These are phyloP conservation scores for Keiferia lycopersicella DNA, from an alignment of 2,888 invertebrate species.

Conservation along the genomic window DNA sequence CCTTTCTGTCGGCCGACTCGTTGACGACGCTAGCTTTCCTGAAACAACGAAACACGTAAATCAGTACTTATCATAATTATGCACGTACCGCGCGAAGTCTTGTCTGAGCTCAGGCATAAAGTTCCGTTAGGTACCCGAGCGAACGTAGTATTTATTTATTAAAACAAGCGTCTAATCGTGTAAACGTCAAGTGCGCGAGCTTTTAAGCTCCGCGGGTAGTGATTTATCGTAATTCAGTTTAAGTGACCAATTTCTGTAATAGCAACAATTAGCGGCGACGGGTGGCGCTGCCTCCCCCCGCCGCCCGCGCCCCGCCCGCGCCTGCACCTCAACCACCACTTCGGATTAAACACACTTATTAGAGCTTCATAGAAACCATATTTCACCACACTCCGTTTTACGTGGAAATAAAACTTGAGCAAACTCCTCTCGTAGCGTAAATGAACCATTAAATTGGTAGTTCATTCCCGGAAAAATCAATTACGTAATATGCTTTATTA, in stretches of 20 bases:
- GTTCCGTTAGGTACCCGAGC: constrained; percentile 19
- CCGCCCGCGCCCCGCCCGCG: constrained; percentile 16
- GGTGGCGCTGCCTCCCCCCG: constrained; percentile 42
- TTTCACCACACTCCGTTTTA: constrained; percentile 33
- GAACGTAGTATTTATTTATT: constrained; percentile 44
- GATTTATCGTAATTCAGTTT: constrained; percentile 61
- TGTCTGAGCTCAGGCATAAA: constrained; percentile 13
- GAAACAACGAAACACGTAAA: constrained; percentile 48
- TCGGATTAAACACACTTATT: constrained; percentile 36
- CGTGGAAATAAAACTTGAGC: constrained; percentile 9
- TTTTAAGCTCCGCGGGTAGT: constrained; percentile 45
- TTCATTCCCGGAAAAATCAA: constrained; percentile 12
- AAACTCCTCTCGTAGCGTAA: constrained; percentile 12
- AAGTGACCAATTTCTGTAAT: constrained; percentile 68
- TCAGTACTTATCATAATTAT: constrained; percentile 25
- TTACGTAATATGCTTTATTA: constrained; percentile 7
- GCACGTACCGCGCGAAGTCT: background rate
- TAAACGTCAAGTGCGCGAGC: constrained; percentile 44
- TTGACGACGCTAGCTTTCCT: constrained; percentile 61
- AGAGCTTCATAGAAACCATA: constrained; percentile 38
- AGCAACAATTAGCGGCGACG: constrained; percentile 57
- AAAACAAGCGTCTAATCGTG: constrained; percentile 44
- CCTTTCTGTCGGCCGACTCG: constrained; percentile 63
- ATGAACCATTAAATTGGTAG: constrained; percentile 13
- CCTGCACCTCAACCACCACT: constrained; percentile 22